Percentiles rank a stretch among this genome's conserved stretches.
Evolutionary conservation across 2,113 vertebrate species (phyloP).

Genomic region (Paramormyrops kingsleyae): DNA sequence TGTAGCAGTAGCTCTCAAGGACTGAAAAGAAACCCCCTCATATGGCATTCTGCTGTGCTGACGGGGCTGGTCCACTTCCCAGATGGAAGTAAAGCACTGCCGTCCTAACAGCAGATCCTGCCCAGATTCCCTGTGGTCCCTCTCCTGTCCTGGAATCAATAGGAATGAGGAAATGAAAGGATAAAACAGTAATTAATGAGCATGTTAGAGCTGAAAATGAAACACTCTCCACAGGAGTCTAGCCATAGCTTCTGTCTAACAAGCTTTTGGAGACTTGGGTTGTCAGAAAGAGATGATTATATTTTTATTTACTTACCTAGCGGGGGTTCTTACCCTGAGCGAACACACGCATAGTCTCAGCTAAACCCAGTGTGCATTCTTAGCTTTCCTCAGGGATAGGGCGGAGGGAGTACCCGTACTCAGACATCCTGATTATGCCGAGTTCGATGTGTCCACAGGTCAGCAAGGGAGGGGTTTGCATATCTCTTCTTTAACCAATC

Average conservation of each 20-base stretch:
- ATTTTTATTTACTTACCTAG: slow-evolving; percentile 2
- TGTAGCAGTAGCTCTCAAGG: slow-evolving; percentile 19
- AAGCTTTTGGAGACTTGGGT: neutral
- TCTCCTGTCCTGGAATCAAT: slow-evolving; percentile 30
- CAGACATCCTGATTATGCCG: neutral
- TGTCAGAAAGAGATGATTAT: neutral
- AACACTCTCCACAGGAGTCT: neutral
- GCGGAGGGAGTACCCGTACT: neutral
- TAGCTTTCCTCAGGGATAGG: neutral
- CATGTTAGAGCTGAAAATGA: slow-evolving; percentile 16
- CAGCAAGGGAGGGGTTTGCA: neutral
- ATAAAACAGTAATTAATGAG: slow-evolving; percentile 17
- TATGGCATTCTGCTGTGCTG: slow-evolving; percentile 30
- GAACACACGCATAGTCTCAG: neutral
- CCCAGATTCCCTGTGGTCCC: slow-evolving; percentile 38
- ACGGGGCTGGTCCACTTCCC: slow-evolving; percentile 15
- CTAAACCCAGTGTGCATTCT: neutral
- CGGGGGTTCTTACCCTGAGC: neutral
- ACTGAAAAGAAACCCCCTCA: slow-evolving; percentile 24
- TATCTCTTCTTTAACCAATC: neutral
- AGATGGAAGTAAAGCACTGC: slow-evolving; percentile 23
- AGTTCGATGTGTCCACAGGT: neutral
- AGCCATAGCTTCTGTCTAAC: neutral
- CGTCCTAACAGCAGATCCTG: slow-evolving; percentile 28
- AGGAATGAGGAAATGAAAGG: slow-evolving; percentile 35